Conservation (phyloP, 2,888 invertebrate genomes). For the Erebia aethiops region DNA sequence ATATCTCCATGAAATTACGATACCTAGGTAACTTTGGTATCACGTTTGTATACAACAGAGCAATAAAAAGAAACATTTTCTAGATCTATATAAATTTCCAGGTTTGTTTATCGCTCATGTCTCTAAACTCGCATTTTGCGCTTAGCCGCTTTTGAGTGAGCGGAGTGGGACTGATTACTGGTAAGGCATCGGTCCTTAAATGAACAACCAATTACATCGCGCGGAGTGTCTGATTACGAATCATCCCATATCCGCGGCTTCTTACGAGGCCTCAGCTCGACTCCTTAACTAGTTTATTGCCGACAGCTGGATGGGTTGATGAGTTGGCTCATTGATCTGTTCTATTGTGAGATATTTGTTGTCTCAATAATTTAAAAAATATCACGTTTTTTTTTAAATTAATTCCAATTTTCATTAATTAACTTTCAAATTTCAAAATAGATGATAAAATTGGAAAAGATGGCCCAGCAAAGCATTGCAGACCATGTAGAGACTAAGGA, state of each 20-base stretch:
- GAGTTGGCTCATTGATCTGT: not conserved
- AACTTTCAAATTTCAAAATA: too few relatives aligned
- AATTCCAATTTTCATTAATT: too few relatives aligned
- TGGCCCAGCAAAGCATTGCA: too few relatives aligned
- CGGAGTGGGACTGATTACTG: slow-evolving; percentile 5
- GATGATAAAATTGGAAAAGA: too few relatives aligned
- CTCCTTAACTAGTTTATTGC: not conserved
- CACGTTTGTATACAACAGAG: too few relatives aligned
- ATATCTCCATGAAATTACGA: too few relatives aligned
- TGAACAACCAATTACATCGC: slow-evolving; percentile 20
- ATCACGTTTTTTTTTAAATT: too few relatives aligned
- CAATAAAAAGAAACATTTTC: not conserved
- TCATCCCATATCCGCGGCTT: slow-evolving; percentile 8
- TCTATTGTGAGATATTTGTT: too few relatives aligned
- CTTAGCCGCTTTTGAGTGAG: slow-evolving; percentile 3
- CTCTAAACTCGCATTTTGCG: not conserved
- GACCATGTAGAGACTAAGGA: too few relatives aligned
- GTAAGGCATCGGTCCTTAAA: slow-evolving; percentile 7
- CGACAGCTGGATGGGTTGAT: not conserved
- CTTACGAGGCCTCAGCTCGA: not conserved
- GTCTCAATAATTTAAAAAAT: too few relatives aligned
- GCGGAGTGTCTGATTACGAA: slow-evolving; percentile 19
- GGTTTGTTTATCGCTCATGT: not conserved
- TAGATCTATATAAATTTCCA: not conserved
- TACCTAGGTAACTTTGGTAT: too few relatives aligned